Evolutionary conservation across 2,888 invertebrate genomes (phyloP).

Genomic region (Exocentrus adspersus): DNA sequence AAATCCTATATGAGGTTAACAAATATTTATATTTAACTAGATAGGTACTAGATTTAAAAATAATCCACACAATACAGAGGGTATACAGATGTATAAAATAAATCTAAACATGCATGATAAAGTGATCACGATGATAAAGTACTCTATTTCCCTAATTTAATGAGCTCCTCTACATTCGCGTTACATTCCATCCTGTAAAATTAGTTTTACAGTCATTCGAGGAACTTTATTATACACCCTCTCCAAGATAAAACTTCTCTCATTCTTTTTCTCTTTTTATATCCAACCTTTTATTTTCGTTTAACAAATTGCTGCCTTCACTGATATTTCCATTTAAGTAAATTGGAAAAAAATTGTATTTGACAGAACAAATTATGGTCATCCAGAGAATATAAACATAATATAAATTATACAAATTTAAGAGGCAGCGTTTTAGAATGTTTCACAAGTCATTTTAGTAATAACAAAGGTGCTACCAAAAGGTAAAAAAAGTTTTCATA

Average conservation of each 20-base stretch:
- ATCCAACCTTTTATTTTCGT: conserved; percentile 10
- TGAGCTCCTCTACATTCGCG: background rate
- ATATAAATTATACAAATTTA: too few relatives aligned
- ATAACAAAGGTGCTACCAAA: too few relatives aligned
- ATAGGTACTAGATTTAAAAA: background rate
- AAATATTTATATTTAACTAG: too few relatives aligned
- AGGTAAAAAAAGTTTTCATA: too few relatives aligned
- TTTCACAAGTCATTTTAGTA: too few relatives aligned
- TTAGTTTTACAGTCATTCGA: conserved; percentile 11
- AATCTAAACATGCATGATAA: background rate
- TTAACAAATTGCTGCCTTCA: conserved; percentile 13
- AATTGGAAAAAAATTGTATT: background rate
- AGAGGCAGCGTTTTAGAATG: too few relatives aligned
- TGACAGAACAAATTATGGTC: background rate
- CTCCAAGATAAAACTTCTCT: background rate
- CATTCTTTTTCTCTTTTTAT: conserved; percentile 3
- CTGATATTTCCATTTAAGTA: conserved; percentile 6
- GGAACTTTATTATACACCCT: conserved; percentile 9
- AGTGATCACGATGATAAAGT: background rate
- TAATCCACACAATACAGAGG: background rate
- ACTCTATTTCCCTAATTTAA: background rate
- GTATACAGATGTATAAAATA: background rate
- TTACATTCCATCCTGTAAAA: background rate
- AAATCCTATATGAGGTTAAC: too few relatives aligned
- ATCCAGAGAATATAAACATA: too few relatives aligned